These are phyloP conservation scores for Helostoma temminkii DNA, from an alignment of 2,797 vertebrate genomes.

Conservation along the genomic window DNA sequence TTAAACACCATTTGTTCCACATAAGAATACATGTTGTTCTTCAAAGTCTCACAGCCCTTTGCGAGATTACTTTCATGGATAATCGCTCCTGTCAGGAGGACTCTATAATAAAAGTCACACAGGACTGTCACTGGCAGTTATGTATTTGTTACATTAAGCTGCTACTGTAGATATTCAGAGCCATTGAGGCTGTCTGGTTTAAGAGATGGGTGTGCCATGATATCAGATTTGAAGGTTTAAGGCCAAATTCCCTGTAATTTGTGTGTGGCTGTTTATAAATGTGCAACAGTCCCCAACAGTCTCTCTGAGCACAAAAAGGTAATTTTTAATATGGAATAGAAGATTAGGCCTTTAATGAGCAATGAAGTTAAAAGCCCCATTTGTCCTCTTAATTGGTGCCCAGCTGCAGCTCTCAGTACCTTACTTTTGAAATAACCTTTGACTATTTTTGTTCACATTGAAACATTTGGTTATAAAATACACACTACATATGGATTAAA, in stretches of 20 bases:
- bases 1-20: constrained; percentile 37
- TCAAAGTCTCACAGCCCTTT: constrained; percentile 31
- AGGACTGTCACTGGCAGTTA: constrained; percentile 36
- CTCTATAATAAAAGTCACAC: constrained; percentile 34
- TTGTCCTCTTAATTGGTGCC: constrained; percentile 43
- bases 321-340: constrained; percentile 44
- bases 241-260: constrained; percentile 41
- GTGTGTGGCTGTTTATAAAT: constrained; percentile 2
- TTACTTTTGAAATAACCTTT: constrained; percentile 13
- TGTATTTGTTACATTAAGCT: constrained; percentile 37
- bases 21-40: constrained; percentile 30
- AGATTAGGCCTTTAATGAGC: constrained; percentile 46
- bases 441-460: constrained; percentile 26
- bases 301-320: constrained; percentile 15
- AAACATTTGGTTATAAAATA: constrained; percentile 42
- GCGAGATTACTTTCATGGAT: constrained; percentile 41
- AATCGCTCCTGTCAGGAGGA: constrained; percentile 40
- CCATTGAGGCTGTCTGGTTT: constrained; percentile 24
- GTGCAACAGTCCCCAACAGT: constrained; percentile 18
- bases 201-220: constrained; percentile 27
- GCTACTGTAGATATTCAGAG: constrained; percentile 46
- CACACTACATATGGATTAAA: constrained; percentile 15
- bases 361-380: constrained; percentile 48
- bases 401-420: constrained; percentile 36
- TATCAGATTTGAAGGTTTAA: constrained; percentile 49